phyloP scores from a whole-genome alignment of 2,797 vertebrate species.

The Yasuhikotakia modesta region DNA sequence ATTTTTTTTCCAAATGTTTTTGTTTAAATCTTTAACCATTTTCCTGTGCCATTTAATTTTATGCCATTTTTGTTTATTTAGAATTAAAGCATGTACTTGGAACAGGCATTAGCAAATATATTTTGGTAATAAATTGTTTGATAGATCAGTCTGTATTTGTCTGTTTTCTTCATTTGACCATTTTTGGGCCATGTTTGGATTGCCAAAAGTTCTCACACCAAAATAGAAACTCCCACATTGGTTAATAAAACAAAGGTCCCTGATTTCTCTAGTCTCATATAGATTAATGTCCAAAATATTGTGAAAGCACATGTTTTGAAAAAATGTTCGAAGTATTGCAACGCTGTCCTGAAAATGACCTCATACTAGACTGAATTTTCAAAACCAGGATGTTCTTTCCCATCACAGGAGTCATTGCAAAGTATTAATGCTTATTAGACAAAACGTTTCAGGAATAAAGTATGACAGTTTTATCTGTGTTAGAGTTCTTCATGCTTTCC shows the following conservation, averaged over 20 bases:
- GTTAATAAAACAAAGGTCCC: constrained; percentile 9
- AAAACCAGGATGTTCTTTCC: neutral
- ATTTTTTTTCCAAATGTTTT: neutral
- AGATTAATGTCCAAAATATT: neutral
- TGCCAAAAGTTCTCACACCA: neutral
- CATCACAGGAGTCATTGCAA: neutral
- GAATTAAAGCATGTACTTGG: too few species aligned
- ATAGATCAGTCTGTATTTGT: neutral
- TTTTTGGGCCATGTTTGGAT: neutral
- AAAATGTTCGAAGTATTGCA: neutral
- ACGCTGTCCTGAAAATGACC: neutral
- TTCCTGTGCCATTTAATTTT: too few species aligned
- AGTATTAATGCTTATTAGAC: neutral
- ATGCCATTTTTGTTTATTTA: too few species aligned
- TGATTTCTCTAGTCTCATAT: neutral
- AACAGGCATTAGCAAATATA: too few species aligned
- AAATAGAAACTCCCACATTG: neutral
- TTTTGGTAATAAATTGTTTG: neutral
- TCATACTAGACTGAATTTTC: neutral
- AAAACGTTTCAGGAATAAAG: neutral
- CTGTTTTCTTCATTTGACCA: neutral
- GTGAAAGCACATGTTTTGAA: neutral
- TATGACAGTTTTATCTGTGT: constrained; percentile 16
- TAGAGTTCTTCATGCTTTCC: constrained; percentile 5
- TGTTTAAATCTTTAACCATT: too few species aligned